phyloP scores from a whole-genome alignment of 53 echinoderm and acorn worm species.

The Astropecten irregularis region DNA sequence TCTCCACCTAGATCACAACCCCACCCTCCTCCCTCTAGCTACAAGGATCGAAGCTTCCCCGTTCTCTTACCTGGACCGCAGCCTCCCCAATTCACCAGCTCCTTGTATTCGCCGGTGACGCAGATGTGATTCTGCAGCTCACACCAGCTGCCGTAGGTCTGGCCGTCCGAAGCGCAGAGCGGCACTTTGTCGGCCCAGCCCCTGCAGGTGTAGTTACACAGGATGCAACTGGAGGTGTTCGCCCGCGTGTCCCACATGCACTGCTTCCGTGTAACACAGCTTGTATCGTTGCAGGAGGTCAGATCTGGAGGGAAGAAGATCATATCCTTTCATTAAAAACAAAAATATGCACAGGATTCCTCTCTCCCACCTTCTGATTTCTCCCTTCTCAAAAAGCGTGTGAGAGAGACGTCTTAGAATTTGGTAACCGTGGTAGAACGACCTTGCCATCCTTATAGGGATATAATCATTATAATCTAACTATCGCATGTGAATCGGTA shows the following conservation, averaged over 20 bases:
- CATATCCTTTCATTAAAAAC: not conserved
- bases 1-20: too few relatives aligned
- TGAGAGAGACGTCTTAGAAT: too few relatives aligned
- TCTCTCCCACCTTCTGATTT: not conserved
- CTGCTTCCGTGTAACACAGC: constrained; percentile 66
- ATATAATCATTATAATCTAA: too few relatives aligned
- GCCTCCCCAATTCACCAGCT: constrained; percentile 18
- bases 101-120: constrained; percentile 41
- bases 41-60: too few relatives aligned
- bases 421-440: too few relatives aligned
- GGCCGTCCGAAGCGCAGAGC: constrained; percentile 60
- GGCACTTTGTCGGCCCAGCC: constrained; percentile 55
- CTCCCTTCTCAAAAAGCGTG: not conserved
- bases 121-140: constrained; percentile 65
- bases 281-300: constrained; percentile 60
- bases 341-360: not conserved
- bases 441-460: too few relatives aligned
- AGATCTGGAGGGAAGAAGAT: constrained; percentile 40
- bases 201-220: constrained; percentile 62
- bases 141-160: constrained; percentile 68
- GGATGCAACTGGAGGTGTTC: constrained; percentile 58
- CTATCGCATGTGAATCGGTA: too few relatives aligned
- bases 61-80: constrained; percentile 46
- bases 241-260: constrained; percentile 56
- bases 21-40: too few relatives aligned